Percentiles rank a stretch among this genome's conserved stretches.
phyloP scores from a whole-genome alignment of 1,140 invertebrate genomes.

The Stenopsyche tienmushanensis region DNA sequence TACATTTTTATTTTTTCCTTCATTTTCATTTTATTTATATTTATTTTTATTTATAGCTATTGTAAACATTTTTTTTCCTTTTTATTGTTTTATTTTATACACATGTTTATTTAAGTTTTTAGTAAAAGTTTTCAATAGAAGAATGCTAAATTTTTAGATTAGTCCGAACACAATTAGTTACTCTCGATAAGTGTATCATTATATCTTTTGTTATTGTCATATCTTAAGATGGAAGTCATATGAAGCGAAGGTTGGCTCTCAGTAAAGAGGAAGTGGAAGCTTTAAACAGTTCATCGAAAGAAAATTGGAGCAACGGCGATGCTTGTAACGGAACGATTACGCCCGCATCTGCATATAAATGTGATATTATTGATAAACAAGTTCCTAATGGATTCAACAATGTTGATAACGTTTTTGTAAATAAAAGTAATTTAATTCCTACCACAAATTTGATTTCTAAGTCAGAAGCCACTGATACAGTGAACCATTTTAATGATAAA shows the following conservation, averaged over 20 bases:
- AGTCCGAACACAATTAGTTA: too few relatives aligned
- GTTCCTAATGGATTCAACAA: slow-evolving; percentile 41
- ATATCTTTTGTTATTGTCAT: slow-evolving; percentile 35
- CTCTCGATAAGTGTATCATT: too few relatives aligned
- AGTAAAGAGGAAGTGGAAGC: slow-evolving; percentile 58
- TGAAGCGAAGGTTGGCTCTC: slow-evolving; percentile 57
- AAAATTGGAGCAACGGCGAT: slow-evolving; percentile 15
- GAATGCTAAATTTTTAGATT: too few relatives aligned
- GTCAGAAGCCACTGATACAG: not conserved
- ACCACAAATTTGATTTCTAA: not conserved
- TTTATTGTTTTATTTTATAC: too few relatives aligned
- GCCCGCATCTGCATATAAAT: not conserved
- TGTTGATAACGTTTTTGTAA: slow-evolving; percentile 19
- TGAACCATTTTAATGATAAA: not conserved
- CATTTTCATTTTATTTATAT: not conserved
- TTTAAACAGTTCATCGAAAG: slow-evolving; percentile 42
- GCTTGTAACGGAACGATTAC: slow-evolving; percentile 16
- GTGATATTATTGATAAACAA: slow-evolving; percentile 38
- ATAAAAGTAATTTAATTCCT: slow-evolving; percentile 23
- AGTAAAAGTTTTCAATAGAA: not conserved
- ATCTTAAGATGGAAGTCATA: slow-evolving; percentile 57
- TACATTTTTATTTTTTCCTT: not conserved
- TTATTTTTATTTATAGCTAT: not conserved
- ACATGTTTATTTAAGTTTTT: too few relatives aligned
- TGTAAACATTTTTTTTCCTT: too few relatives aligned